Base-by-base conservation (phyloP, 2,113 vertebrate genomes). In the Deroptyus accipitrinus region DNA sequence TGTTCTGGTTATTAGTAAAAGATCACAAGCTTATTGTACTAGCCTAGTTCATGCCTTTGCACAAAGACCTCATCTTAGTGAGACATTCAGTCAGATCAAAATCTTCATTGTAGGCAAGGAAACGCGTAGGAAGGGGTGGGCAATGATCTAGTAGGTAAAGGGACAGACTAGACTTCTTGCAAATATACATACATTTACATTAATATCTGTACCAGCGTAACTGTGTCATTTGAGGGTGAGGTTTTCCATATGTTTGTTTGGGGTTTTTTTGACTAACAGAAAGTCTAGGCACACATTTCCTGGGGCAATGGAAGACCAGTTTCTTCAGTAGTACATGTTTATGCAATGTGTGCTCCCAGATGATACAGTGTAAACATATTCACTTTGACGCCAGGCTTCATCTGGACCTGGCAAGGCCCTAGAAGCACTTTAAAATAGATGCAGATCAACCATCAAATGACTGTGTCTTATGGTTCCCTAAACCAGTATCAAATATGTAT, bases 281-380 rank as follows among this genome's bases (percentile, higher is more conserved):
- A 66, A 54, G 7, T 70, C 31, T 59, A 74, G 27, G n/a, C 41
- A 70, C 41, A 66, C 13, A 5, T 84, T 63, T 83, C 55, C 51
- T 74, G 64, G 22, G 41, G 30, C n/a, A 63, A 44, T 70, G 46
- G 54, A 78, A 84, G 24, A 74, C 59, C n/a, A 41, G 6, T 20
- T 81, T 88, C 44, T 64, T 66, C 19, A 55, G 37, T 44, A 35
- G 37, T 85, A 24, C 30, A 25, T 24, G 22, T 3, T 57, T 30
- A 70, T 72, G 63, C 24, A 35, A 22, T 4, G 13, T 44, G 35
- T 81, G 9, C 37, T 94, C 37, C 17, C 41, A 67, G 31, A 42
- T 37, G 17, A n/a, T 39, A 18, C 0, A 0, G 1, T 81, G 28
- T 63, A 44, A 25, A 39, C 81, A 54, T 11, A 63, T n/a, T 54